Percentiles rank a stretch among this genome's conserved stretches.
These are phyloP conservation scores for Neuroterus valhalla DNA, from an alignment of 1,140 invertebrate species.

Conservation along the genomic window DNA sequence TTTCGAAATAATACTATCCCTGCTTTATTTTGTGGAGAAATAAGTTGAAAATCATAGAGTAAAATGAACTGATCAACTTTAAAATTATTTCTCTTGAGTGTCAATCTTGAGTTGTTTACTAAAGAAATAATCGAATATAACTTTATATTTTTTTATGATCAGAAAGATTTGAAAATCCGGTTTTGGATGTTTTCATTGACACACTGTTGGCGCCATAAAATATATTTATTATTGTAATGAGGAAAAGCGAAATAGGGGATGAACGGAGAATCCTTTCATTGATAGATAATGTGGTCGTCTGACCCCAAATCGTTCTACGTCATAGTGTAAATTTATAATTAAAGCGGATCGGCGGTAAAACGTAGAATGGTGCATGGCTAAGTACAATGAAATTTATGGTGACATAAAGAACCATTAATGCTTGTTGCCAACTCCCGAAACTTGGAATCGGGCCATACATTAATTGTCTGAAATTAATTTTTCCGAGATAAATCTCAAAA, in stretches of 20 bases:
- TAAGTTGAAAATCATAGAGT: too few relatives aligned
- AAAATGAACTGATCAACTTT: too few relatives aligned
- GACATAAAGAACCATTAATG: slow-evolving; percentile 53
- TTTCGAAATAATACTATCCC: too few relatives aligned
- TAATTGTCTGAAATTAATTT: slow-evolving; percentile 63
- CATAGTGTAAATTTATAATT: slow-evolving; percentile 56
- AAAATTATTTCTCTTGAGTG: too few relatives aligned
- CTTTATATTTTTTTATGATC: too few relatives aligned
- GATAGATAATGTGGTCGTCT: slow-evolving; percentile 7
- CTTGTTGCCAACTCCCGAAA: slow-evolving; percentile 52
- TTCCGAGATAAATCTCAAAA: slow-evolving; percentile 55
- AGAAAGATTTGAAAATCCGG: too few relatives aligned
- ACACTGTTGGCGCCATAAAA: too few relatives aligned
- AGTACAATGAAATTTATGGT: slow-evolving; percentile 64
- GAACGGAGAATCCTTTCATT: slow-evolving; percentile 8
- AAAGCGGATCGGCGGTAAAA: slow-evolving; percentile 49
- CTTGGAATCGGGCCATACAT: slow-evolving; percentile 57
- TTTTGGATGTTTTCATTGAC: too few relatives aligned
- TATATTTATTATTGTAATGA: too few relatives aligned
- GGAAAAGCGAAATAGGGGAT: neutral
- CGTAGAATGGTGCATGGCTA: slow-evolving; percentile 51
- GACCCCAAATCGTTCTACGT: slow-evolving; percentile 26
- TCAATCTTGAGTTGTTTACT: too few relatives aligned
- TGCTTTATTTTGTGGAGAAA: too few relatives aligned
- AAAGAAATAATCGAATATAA: too few relatives aligned